Evolutionary conservation across 2,888 invertebrate species (phyloP).

Genomic region (Congeria kusceri): DNA sequence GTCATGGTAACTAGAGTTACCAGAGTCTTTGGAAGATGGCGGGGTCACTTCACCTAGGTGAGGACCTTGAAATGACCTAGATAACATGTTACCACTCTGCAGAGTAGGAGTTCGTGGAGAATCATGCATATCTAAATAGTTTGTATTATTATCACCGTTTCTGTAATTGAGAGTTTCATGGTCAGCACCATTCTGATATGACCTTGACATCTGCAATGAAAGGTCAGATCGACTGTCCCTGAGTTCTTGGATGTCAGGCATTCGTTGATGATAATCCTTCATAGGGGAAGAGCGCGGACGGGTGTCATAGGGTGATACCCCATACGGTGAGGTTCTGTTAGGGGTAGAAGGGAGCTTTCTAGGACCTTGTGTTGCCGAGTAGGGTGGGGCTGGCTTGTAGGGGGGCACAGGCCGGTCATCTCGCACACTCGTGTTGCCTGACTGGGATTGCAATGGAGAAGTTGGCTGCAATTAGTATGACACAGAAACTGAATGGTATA

Average conservation of each 20-base stretch:
- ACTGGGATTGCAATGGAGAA: slow-evolving; percentile 38
- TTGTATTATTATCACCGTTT: slow-evolving; percentile 31
- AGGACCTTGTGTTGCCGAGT: slow-evolving; percentile 57
- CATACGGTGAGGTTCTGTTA: slow-evolving; percentile 65
- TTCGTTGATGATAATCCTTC: slow-evolving; percentile 57
- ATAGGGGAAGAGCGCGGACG: slow-evolving; percentile 61
- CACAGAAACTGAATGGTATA: not conserved
- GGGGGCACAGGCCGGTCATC: slow-evolving; percentile 68
- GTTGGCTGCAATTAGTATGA: slow-evolving; percentile 40
- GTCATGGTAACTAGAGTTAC: slow-evolving; percentile 63
- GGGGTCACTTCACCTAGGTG: slow-evolving; percentile 55
- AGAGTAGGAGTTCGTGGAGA: slow-evolving; percentile 53
- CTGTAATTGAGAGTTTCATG: slow-evolving; percentile 32
- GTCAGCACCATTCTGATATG: slow-evolving; percentile 40
- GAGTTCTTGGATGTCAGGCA: slow-evolving; percentile 63
- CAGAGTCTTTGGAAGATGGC: slow-evolving; percentile 64
- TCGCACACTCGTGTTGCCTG: slow-evolving; percentile 13
- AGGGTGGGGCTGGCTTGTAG: slow-evolving; percentile 78
- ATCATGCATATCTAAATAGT: slow-evolving; percentile 48
- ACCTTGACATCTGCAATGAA: slow-evolving; percentile 62
- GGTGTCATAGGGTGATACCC: slow-evolving; percentile 61
- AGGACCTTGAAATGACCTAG: slow-evolving; percentile 42
- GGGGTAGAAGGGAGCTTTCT: slow-evolving; percentile 69
- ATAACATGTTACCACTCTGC: slow-evolving; percentile 47
- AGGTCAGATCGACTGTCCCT: slow-evolving; percentile 51